These are phyloP conservation scores for Neoaliturus tenellus DNA, from an alignment of 2,888 invertebrate genomes.

Conservation along the genomic window DNA sequence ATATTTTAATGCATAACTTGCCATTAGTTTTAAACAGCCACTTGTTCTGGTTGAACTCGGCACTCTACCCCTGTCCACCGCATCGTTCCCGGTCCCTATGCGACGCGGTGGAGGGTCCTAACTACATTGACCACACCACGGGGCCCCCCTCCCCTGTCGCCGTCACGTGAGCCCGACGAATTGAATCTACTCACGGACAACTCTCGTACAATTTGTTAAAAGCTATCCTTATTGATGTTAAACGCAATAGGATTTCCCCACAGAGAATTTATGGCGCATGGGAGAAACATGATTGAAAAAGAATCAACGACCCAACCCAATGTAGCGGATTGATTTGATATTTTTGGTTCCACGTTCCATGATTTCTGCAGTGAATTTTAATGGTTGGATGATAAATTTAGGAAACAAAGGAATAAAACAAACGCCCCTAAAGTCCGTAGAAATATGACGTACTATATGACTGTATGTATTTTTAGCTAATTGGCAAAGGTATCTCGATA, in stretches of 20 bases:
- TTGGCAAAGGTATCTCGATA: too few relatives aligned
- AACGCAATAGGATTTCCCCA: not conserved
- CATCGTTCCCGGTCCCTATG: too few relatives aligned
- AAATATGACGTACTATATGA: too few relatives aligned
- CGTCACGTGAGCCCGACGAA: not conserved
- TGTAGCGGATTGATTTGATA: not conserved
- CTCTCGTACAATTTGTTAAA: constrained; percentile 31
- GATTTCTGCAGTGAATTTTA: too few relatives aligned
- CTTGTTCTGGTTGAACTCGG: too few relatives aligned
- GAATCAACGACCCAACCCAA: not conserved
- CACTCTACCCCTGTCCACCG: too few relatives aligned
- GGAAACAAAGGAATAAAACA: too few relatives aligned
- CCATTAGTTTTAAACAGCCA: too few relatives aligned
- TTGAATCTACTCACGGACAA: constrained; percentile 33
- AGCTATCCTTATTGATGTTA: constrained; percentile 16
- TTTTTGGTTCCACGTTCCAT: not conserved
- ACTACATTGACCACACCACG: not conserved
- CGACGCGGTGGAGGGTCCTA: not conserved
- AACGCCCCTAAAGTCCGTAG: too few relatives aligned
- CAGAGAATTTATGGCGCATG: not conserved
- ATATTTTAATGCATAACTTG: too few relatives aligned
- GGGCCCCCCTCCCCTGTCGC: not conserved
- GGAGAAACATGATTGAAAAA: not conserved
- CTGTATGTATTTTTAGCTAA: too few relatives aligned
- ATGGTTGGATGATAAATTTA: too few relatives aligned